Evolutionary conservation across 1,140 invertebrate genomes (phyloP).

Genomic region (Listronotus oregonensis): DNA sequence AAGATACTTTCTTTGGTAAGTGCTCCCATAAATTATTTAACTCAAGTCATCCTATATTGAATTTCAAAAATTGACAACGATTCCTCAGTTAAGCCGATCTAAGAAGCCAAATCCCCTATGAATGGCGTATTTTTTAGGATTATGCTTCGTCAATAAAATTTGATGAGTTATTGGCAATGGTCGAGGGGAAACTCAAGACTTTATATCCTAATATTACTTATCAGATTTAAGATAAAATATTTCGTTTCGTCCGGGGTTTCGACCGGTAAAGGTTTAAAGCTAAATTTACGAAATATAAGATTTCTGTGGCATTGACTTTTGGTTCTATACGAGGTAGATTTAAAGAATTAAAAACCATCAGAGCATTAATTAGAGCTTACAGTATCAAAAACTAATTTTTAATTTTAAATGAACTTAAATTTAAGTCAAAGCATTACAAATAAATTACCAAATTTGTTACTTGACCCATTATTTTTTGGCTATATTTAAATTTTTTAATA

Average conservation of each 20-base stretch:
- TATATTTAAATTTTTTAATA: too few relatives aligned
- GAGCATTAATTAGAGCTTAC: too few relatives aligned
- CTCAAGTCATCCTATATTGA: slow-evolving; percentile 17
- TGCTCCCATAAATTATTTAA: slow-evolving; percentile 14
- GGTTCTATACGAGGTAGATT: too few relatives aligned
- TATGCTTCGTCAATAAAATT: slow-evolving; percentile 32
- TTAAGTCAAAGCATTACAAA: too few relatives aligned
- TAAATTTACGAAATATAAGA: background rate
- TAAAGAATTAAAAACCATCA: too few relatives aligned
- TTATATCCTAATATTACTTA: slow-evolving; percentile 2
- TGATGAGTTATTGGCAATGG: slow-evolving; percentile 27
- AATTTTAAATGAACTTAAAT: too few relatives aligned
- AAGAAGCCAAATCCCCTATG: slow-evolving; percentile 22
- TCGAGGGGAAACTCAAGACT: slow-evolving; percentile 11
- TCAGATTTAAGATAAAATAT: slow-evolving; percentile 18
- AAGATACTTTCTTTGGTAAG: background rate
- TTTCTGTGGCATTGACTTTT: too few relatives aligned
- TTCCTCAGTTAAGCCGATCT: slow-evolving; percentile 22
- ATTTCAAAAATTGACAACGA: slow-evolving; percentile 25
- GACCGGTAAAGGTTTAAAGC: slow-evolving; percentile 1
- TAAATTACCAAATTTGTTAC: too few relatives aligned
- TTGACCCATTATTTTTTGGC: too few relatives aligned
- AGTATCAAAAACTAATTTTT: too few relatives aligned
- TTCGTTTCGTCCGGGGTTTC: background rate
- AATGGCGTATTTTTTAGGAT: slow-evolving; percentile 30